Base-by-base conservation (phyloP, 23 tunicate species). In the Aplidium turbinatum region DNA sequence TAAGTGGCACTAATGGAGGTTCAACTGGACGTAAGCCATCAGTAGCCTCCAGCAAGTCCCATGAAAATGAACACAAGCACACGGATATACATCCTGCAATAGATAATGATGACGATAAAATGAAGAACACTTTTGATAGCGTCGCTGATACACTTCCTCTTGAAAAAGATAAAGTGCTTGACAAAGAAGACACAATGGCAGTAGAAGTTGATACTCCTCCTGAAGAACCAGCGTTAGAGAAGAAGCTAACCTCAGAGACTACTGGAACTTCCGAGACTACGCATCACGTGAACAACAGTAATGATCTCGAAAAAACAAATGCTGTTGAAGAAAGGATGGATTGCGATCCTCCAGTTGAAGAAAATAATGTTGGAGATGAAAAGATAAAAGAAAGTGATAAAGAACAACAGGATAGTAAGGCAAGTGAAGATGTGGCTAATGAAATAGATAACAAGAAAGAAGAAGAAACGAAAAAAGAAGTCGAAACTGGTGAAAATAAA, bases 381-480 rank as follows among this genome's bases (percentile, higher is more conserved):
- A 28, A 55, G 4, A 55, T 9, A 6, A 55, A 55, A 21, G 16
- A n/a, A 56, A 6, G 20, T 20, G 23, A 56, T 56, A 56, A 23
- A 9, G 50, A 55, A 55, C 26, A 22, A 6, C 62, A 55, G 7
- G 23, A 55, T 55, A 20, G 62, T 22, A 20, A n/a, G 62, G 62
- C 7, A 13, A 6, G 21, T 11, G 23, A 16, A 42, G 32, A 56
- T 0, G 47, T 33, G 24, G 65, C 48, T 31, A 38, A 24, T 11
- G 78, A 33, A 29, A 35, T 30, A 54, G 48, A 73, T 46, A 34
- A 58, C 35, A 38, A 39, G 55, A 30, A 60, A 46, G 39, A 77
- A 45, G 33, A 74, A 29, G 72, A 20, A 21, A 31, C 22, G 62
- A 7, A n/a, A 18, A n/a, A n/a, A 55, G n/a, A 11, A 22, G n/a